Percentiles rank a stretch among this genome's conserved stretches.
These are phyloP conservation scores for Lumbricus terrestris DNA, from an alignment of 2,888 invertebrate genomes.

Conservation along the genomic window DNA sequence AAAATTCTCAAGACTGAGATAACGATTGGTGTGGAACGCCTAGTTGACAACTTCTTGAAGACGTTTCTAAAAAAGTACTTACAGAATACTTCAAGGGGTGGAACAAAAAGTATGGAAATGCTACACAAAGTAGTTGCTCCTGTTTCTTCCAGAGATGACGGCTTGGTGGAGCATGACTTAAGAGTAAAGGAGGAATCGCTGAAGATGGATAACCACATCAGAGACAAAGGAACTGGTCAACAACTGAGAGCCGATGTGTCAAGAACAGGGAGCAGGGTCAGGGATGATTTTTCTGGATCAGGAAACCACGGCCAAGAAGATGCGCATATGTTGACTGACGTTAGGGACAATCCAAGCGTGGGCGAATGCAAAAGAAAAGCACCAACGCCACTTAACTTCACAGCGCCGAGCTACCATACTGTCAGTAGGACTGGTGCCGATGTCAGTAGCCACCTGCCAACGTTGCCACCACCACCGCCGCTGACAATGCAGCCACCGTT, in stretches of 20 bases:
- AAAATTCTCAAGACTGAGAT: slow-evolving; percentile 88
- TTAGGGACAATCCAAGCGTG: neutral
- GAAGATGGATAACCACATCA: neutral
- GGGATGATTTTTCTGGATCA: neutral
- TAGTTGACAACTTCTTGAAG: slow-evolving; percentile 84
- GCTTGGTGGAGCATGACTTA: neutral
- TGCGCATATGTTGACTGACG: neutral
- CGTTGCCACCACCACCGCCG: neutral
- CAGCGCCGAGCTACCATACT: neutral
- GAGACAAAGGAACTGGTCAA: neutral
- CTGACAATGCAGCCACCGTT: neutral
- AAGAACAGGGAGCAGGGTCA: neutral
- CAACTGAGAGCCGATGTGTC: neutral
- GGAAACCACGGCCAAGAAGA: neutral
- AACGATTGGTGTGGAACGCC: slow-evolving; percentile 75
- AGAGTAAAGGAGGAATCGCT: neutral
- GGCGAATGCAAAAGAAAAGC: neutral
- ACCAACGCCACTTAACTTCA: neutral
- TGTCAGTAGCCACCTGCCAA: neutral
- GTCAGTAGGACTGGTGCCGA: neutral
- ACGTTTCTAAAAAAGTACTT: slow-evolving; percentile 62
- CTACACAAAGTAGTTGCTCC: neutral
- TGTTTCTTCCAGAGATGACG: neutral
- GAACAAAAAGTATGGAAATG: neutral
- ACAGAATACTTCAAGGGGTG: slow-evolving; percentile 19